Evolutionary conservation across 2,797 vertebrate genomes (phyloP).

Genomic region (Poecilia gillii): DNA sequence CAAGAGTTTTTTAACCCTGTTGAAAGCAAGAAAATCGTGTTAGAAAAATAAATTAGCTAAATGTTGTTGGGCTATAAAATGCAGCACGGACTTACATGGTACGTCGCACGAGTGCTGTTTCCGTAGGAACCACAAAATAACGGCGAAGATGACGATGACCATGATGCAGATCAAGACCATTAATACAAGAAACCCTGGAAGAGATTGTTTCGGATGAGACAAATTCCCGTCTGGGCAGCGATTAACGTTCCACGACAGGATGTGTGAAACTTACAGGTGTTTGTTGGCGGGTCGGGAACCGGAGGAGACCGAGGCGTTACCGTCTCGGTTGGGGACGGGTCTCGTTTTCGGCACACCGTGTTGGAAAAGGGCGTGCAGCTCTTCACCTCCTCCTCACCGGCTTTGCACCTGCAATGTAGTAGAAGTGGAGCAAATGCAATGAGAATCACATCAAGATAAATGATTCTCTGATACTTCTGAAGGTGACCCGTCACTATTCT

Average conservation of each 20-base stretch:
- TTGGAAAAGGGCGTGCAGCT: constrained; percentile 79
- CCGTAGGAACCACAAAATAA: constrained; percentile 50
- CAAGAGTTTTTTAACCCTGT: constrained; percentile 64
- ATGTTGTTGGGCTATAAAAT: neutral
- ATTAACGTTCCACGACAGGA: neutral
- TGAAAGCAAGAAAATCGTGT: constrained; percentile 5
- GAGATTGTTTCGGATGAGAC: neutral
- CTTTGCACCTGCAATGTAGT: constrained; percentile 74
- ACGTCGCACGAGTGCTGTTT: constrained; percentile 53
- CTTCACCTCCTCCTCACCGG: constrained; percentile 73
- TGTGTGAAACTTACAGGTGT: constrained; percentile 38
- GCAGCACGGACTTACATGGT: constrained; percentile 62
- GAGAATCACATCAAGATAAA: neutral
- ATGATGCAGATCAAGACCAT: constrained; percentile 14
- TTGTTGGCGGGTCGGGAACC: neutral
- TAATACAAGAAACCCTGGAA: constrained; percentile 45
- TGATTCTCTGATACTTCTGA: too few species aligned
- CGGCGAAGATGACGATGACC: fast-evolving
- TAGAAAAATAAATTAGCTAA: neutral
- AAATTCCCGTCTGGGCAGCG: neutral
- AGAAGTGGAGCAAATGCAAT: neutral
- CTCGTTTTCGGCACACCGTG: constrained; percentile 72
- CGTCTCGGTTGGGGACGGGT: constrained; percentile 33
- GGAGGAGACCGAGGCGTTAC: neutral
- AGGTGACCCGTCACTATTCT: neutral